Conservation (phyloP, 2,888 invertebrate genomes). For the Syrista parreyssii region DNA sequence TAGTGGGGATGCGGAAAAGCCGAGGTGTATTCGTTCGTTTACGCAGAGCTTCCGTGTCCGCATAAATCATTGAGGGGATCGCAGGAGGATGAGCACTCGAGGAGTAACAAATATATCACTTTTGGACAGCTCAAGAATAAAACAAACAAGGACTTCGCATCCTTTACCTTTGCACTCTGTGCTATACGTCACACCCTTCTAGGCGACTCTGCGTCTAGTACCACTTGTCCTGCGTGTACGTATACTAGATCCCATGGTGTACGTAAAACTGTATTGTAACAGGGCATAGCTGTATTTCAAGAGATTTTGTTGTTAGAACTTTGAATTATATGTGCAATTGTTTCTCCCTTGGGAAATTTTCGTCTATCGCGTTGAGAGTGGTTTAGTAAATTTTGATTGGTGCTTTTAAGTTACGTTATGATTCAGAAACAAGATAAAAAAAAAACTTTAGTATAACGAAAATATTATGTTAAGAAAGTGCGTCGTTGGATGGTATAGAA, state of each 20-base stretch:
- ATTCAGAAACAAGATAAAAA: neutral
- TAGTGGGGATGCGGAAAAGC: conserved; percentile 20
- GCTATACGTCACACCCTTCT: neutral
- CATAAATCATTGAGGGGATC: conserved; percentile 36
- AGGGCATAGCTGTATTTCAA: conserved; percentile 32
- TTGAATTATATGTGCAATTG: neutral
- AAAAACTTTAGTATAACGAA: neutral
- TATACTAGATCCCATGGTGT: neutral
- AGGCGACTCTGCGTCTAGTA: neutral
- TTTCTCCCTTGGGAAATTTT: neutral
- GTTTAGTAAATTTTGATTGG: neutral
- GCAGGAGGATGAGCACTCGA: conserved; percentile 15
- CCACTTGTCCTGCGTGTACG: neutral
- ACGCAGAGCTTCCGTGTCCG: conserved; percentile 21
- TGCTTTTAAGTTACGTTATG: neutral
- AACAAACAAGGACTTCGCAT: conserved; percentile 27
- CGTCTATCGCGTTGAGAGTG: neutral
- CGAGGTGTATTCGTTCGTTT: conserved; percentile 21
- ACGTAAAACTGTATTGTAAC: neutral
- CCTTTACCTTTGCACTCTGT: neutral
- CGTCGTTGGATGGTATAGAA: neutral
- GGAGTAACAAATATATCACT: conserved; percentile 38
- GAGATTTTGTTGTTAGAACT: conserved; percentile 23
- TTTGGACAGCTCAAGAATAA: conserved; percentile 40
- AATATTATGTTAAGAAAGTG: neutral